A percentile compares a stretch with the other conserved stretches of the same genome.
Conservation (phyloP, 1,140 invertebrate genomes). For the Triops cancriformis region DNA sequence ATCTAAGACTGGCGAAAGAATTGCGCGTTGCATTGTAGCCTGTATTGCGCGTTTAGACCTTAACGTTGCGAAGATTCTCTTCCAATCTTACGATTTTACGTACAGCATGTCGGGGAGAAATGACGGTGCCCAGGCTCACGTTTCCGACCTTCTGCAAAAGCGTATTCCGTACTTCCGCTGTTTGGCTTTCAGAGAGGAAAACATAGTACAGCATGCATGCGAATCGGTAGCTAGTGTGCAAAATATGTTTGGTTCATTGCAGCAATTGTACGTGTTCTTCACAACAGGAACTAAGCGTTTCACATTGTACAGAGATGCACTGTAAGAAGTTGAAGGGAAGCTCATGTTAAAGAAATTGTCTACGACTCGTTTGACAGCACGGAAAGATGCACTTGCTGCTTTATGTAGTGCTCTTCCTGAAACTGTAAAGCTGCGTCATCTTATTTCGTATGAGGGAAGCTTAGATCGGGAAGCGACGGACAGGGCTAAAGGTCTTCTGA, state of each 20-base stretch:
- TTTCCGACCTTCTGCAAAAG: neutral
- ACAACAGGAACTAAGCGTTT: constrained; percentile 10
- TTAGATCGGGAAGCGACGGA: constrained; percentile 2
- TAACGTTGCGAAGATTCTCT: constrained; percentile 2
- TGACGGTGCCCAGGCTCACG: neutral
- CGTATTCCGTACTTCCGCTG: too few relatives aligned
- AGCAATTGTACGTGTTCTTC: neutral
- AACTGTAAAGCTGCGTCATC: constrained; percentile 14
- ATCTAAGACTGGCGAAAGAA: constrained; percentile 12
- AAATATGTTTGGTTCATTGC: constrained; percentile 14
- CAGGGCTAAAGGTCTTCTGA: constrained; percentile 7
- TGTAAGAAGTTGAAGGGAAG: constrained; percentile 15
- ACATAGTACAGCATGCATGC: too few relatives aligned
- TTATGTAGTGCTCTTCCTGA: constrained; percentile 15
- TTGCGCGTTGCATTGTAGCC: neutral
- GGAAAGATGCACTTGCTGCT: neutral
- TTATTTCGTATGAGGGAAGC: neutral
- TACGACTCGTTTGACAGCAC: neutral
- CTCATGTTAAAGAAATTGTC: constrained; percentile 4
- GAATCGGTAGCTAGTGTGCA: neutral
- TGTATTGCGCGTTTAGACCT: neutral
- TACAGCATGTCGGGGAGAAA: neutral
- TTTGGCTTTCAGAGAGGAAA: too few relatives aligned
- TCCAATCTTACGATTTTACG: constrained; percentile 18
- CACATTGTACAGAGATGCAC: neutral